Conservation (phyloP, 2,888 invertebrate genomes). For the Cheilosia soror region DNA sequence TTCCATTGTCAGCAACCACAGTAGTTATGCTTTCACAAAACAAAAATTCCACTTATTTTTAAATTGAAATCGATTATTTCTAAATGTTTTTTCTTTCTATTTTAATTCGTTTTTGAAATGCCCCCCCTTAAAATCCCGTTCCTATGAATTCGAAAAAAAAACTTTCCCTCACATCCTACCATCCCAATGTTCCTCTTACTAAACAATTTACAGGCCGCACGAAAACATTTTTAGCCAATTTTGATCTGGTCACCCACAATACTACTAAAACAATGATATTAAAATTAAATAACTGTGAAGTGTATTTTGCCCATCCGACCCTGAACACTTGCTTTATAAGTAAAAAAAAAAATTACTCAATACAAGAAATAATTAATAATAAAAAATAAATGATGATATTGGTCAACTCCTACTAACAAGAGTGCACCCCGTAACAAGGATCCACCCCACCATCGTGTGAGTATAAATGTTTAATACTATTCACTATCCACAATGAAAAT, state of each 20-base stretch:
- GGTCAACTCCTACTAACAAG: constrained; percentile 45
- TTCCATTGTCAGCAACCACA: constrained; percentile 15
- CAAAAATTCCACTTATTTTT: constrained; percentile 21
- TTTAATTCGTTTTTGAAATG: constrained; percentile 40
- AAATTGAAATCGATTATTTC: constrained; percentile 77
- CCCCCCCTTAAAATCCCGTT: constrained; percentile 53
- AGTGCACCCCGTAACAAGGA: constrained; percentile 18
- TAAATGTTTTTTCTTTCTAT: constrained; percentile 76
- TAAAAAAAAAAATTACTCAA: constrained; percentile 43
- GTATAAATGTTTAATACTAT: constrained; percentile 4
- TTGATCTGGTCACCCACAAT: constrained; percentile 74
- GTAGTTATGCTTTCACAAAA: constrained; percentile 46
- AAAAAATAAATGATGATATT: constrained; percentile 38
- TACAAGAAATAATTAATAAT: constrained; percentile 5
- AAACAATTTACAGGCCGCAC: constrained; percentile 80
- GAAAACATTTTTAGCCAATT: constrained; percentile 81
- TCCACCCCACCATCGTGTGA: constrained; percentile 20
- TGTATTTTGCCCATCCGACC: constrained; percentile 34
- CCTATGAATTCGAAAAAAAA: constrained; percentile 51
- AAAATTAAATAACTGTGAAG: constrained; percentile 44
- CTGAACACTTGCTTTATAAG: constrained; percentile 34
- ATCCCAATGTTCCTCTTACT: constrained; percentile 26
- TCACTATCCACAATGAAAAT: background rate
- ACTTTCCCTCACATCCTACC: background rate
- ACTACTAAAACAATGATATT: constrained; percentile 28